Conservation (phyloP, 2,113 vertebrate genomes). For the Cygnus buccinator region DNA sequence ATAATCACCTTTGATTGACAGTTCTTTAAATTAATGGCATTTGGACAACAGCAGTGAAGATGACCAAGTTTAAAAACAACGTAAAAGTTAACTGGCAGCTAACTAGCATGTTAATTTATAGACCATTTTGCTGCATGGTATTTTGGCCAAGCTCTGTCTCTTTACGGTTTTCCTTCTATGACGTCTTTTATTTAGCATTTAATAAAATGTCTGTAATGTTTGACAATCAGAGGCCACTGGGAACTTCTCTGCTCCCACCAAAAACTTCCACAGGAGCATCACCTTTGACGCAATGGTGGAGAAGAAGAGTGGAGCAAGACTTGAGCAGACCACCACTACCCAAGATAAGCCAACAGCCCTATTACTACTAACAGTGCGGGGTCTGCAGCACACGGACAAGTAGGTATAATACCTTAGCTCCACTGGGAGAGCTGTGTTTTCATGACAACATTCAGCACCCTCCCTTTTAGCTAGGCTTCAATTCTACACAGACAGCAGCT, state of each 20-base stretch:
- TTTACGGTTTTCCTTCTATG: neutral
- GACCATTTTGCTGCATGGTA: neutral
- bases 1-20: conserved; percentile 39
- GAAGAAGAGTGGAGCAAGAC: neutral
- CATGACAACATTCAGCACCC: neutral
- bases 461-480: neutral
- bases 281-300: neutral
- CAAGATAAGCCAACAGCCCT: neutral
- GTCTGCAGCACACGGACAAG: neutral
- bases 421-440: neutral
- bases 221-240: neutral
- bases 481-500: neutral
- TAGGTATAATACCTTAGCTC: neutral
- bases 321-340: neutral
- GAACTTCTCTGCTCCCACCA: neutral
- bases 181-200: conserved; percentile 34
- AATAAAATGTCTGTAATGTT: neutral
- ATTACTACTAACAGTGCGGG: neutral
- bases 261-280: neutral
- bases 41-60: conserved; percentile 64
- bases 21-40: conserved; percentile 48
- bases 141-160: neutral
- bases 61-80: conserved; percentile 69
- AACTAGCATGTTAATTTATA: conserved; percentile 40
- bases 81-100: conserved; percentile 68